Conservation (phyloP, 2,113 vertebrate species). For the Dasyornis broadbenti region DNA sequence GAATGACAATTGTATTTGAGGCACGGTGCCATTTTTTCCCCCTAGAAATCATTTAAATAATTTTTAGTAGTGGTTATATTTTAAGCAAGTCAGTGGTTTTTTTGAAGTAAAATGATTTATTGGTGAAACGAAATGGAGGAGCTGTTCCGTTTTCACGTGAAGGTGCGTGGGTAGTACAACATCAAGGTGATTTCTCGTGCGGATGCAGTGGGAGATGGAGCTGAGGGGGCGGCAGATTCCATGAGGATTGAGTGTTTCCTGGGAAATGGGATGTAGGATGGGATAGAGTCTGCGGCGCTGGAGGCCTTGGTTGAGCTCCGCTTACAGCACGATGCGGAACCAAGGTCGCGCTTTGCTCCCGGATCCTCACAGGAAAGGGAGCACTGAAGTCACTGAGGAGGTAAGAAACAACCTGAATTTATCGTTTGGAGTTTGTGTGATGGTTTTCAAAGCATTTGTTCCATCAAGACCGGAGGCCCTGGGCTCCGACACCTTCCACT, state of each 20-base stretch:
- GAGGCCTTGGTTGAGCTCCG: not conserved
- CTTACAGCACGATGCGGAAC: not conserved
- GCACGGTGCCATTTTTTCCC: not conserved
- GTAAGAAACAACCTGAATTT: rapidly evolving
- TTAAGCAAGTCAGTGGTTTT: not conserved
- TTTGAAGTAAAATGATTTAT: not conserved
- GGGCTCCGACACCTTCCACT: not conserved
- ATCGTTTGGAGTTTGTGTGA: not conserved
- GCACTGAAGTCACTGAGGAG: not conserved
- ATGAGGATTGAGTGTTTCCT: not conserved
- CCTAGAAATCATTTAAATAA: not conserved
- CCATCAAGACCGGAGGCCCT: rapidly evolving
- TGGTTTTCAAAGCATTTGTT: not conserved
- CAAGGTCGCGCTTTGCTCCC: not conserved
- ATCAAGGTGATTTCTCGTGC: rapidly evolving
- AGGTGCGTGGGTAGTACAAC: rapidly evolving
- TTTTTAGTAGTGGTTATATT: not conserved
- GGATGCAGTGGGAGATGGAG: not conserved
- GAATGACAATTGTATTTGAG: conserved; percentile 51
- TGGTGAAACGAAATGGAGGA: not conserved
- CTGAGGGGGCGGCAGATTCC: not conserved
- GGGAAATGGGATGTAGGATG: not conserved
- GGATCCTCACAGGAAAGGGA: not conserved
- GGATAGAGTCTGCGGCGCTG: not conserved
- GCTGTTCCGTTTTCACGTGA: rapidly evolving